Conservation (phyloP, 2,113 vertebrate genomes). For the Sminthopsis crassicaudata region DNA sequence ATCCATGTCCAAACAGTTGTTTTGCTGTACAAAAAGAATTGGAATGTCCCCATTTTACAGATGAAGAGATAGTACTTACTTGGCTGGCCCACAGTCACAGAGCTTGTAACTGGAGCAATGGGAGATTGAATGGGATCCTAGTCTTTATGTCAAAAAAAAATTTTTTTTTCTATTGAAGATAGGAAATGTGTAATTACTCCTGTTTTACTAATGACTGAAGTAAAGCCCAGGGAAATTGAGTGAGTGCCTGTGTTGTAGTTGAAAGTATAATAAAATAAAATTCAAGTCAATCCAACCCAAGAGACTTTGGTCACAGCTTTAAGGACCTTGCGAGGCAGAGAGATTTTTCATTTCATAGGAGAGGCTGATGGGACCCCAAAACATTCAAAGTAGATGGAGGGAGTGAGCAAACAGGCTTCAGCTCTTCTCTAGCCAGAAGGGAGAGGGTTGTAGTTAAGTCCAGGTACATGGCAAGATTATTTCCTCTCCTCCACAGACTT, state of each 20-base stretch:
- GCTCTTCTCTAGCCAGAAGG: neutral
- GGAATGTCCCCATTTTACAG: neutral
- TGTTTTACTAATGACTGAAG: neutral
- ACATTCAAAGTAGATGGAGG: slow-evolving; percentile 6
- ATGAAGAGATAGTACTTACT: neutral
- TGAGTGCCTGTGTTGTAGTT: slow-evolving; percentile 1
- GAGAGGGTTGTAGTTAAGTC: neutral
- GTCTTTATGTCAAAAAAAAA: neutral
- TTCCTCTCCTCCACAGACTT: neutral
- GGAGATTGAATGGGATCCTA: neutral
- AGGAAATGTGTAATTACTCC: neutral
- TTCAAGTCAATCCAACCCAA: neutral
- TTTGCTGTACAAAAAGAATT: too few species aligned
- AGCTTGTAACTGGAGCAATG: neutral
- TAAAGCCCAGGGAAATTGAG: neutral
- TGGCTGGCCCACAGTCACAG: neutral
- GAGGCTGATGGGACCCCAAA: neutral
- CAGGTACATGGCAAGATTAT: neutral
- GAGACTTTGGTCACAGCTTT: neutral
- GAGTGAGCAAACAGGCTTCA: neutral
- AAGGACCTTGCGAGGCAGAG: neutral
- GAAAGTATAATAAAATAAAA: neutral
- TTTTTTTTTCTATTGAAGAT: neutral
- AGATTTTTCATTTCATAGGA: neutral
- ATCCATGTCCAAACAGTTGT: too few species aligned